These are phyloP conservation scores for Xyliphius kryptos DNA, from an alignment of 2,113 vertebrate genomes.

Conservation along the genomic window DNA sequence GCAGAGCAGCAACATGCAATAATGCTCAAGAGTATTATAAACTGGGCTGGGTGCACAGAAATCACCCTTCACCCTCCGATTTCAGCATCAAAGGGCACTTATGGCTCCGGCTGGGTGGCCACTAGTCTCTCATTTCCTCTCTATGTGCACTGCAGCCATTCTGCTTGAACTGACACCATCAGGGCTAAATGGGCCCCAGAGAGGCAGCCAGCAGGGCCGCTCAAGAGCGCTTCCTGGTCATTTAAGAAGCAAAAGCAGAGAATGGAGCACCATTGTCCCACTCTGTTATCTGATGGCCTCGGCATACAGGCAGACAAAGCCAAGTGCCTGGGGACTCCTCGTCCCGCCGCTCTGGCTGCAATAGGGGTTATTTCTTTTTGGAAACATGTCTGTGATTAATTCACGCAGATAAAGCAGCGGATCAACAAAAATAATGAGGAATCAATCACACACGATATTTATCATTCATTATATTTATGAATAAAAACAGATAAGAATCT, in stretches of 20 bases:
- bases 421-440: too few species aligned
- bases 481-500: too few species aligned
- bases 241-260: slow-evolving; percentile 63
- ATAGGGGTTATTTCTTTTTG: slow-evolving; percentile 34
- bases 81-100: slow-evolving; percentile 59
- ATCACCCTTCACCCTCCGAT: slow-evolving; percentile 37
- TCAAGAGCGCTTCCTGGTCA: slow-evolving; percentile 70
- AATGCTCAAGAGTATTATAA: too few species aligned
- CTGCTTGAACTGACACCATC: slow-evolving; percentile 53
- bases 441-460: too few species aligned
- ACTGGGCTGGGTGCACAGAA: too few species aligned
- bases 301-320: slow-evolving; percentile 65
- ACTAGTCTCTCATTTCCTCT: slow-evolving; percentile 66
- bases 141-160: slow-evolving; percentile 54
- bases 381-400: slow-evolving; percentile 36
- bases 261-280: slow-evolving; percentile 71
- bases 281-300: slow-evolving; percentile 70
- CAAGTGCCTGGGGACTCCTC: slow-evolving; percentile 48
- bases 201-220: slow-evolving; percentile 61
- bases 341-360: slow-evolving; percentile 36
- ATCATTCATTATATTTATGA: too few species aligned
- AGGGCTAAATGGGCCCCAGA: slow-evolving; percentile 66
- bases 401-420: too few species aligned
- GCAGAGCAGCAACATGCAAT: too few species aligned
- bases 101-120: slow-evolving; percentile 68